Base-by-base conservation (phyloP, 2,113 vertebrate genomes). In the Hydrolagus affinis region DNA sequence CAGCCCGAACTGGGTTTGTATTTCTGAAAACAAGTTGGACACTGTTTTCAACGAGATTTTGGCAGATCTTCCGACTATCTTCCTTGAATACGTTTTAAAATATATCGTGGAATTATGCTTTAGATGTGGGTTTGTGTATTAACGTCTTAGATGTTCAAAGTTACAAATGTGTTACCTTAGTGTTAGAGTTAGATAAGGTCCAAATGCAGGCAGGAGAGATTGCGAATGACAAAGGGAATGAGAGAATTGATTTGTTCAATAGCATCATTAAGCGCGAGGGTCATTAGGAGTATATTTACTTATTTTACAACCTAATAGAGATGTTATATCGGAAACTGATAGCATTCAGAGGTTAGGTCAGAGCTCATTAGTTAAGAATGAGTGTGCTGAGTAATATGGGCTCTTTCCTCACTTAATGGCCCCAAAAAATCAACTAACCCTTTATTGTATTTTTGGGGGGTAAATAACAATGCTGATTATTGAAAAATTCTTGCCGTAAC, bases 251-350 rank as follows among this genome's bases (percentile, higher is more conserved):
- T 88, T 88, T 87, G 91, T 92, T 90, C 89, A 89, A 56, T 87
- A 87, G 86, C 90, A 88, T 91, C 87, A 70, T 90, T 88, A 92
- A 88, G 89, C 90, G 85, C 86, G 78, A 88, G 88, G 90, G 93
- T 91, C 93, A 93, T 93, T 92, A 93, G 90, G 90, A 90, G 91
- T 91, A 94, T 93, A 94, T 94, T 93, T 93, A 92, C 92, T 91
- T 91, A 92, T 91, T 93, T 92, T 91, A 91, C 87, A 88, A 90
- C 92, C 91, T 93, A 93, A 93, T 93, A 91, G 91, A 91, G 91
- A 91, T 87, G 88, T 92, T 92, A 90, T 92, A 93, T 94, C 90
- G 91, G 92, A 85, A 87, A 87, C 89, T 87, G 90, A 93, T 93
- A 91, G 88, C 89, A 91, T 89, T 90, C 91, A 93, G 89, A 91